Conservation (phyloP, 2,797 vertebrate genomes). For the Scleropages formosus region DNA sequence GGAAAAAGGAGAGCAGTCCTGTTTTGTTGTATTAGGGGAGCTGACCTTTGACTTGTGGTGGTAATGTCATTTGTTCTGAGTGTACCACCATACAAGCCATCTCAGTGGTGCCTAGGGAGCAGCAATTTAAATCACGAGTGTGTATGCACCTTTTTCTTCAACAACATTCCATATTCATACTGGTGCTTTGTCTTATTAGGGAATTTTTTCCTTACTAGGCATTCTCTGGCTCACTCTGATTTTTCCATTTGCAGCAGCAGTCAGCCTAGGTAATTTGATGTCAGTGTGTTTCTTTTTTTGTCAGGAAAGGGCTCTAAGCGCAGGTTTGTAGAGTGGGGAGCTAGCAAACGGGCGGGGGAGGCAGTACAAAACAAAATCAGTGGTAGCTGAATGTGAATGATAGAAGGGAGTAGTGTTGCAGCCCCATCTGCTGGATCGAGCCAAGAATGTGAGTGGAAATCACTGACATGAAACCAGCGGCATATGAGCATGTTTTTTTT, state of each 20-base stretch:
- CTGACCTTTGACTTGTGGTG: slow-evolving; percentile 3
- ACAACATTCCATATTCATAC: neutral
- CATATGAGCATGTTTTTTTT: too few species aligned
- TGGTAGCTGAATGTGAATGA: slow-evolving; percentile 37
- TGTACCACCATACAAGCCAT: slow-evolving; percentile 8
- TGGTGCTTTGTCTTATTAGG: neutral
- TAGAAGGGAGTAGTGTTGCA: slow-evolving; percentile 13
- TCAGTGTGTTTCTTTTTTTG: slow-evolving; percentile 23
- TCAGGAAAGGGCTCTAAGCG: slow-evolving; percentile 17
- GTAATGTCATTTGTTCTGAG: slow-evolving; percentile 9
- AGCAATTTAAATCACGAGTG: neutral
- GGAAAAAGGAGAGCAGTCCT: neutral
- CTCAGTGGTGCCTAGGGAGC: neutral
- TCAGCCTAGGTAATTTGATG: slow-evolving; percentile 35
- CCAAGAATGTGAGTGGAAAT: neutral
- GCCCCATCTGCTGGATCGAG: slow-evolving; percentile 35
- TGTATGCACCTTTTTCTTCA: too few species aligned
- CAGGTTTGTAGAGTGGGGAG: slow-evolving; percentile 23
- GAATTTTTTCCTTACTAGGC: neutral
- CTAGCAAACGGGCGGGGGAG: slow-evolving; percentile 10
- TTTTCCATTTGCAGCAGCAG: slow-evolving; percentile 34
- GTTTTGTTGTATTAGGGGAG: neutral
- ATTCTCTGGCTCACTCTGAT: slow-evolving; percentile 27
- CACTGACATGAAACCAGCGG: too few species aligned
- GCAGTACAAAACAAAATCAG: slow-evolving; percentile 23